Conservation (phyloP, 1,140 invertebrate genomes). For the Macrobrachium nipponense region DNA sequence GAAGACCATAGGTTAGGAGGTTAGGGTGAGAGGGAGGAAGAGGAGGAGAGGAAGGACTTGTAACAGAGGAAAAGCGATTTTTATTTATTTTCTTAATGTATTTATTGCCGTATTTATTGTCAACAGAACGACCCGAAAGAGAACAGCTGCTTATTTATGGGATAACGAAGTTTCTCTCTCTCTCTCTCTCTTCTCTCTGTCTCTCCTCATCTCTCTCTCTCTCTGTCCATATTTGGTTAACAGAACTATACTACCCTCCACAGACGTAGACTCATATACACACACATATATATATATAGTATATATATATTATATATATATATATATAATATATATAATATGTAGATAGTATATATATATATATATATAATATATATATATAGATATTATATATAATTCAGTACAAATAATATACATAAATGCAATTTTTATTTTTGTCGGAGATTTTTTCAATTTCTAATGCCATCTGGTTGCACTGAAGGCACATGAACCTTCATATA, state of each 20-base stretch:
- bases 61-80: not conserved
- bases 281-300: slow-evolving; percentile 3
- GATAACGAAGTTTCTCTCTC: slow-evolving; percentile 7
- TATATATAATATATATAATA: not conserved
- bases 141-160: too few species aligned
- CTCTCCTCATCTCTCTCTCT: slow-evolving; percentile 16
- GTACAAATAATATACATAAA: not conserved
- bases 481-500: not conserved
- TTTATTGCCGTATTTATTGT: too few species aligned
- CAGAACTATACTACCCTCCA: not conserved
- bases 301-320: slow-evolving; percentile 6
- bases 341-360: not conserved
- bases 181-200: slow-evolving; percentile 22
- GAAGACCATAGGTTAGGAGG: not conserved
- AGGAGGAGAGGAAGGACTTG: not conserved
- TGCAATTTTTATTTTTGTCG: not conserved
- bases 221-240: not conserved
- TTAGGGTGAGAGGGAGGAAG: not conserved
- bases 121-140: too few species aligned
- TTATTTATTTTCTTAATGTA: not conserved
- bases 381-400: not conserved
- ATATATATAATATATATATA: not conserved
- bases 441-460: too few species aligned
- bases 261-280: not conserved
- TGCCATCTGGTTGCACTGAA: too few species aligned